These are phyloP conservation scores for Manacus vitellinus DNA, from an alignment of 2,113 vertebrate genomes.

Conservation along the genomic window DNA sequence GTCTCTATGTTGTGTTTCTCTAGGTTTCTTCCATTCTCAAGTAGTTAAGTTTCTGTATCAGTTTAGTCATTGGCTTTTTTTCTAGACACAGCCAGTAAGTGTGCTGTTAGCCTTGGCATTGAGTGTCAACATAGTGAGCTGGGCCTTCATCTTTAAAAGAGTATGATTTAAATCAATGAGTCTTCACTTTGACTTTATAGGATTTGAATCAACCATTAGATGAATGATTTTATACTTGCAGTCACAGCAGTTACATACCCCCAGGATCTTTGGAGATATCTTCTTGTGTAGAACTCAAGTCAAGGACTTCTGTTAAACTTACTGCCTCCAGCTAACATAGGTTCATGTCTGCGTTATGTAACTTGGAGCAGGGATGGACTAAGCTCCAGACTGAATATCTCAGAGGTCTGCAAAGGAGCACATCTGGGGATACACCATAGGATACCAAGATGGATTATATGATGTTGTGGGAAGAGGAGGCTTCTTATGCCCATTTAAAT, in stretches of 20 bases:
- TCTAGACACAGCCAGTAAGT: background rate
- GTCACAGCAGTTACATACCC: background rate
- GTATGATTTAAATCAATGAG: background rate
- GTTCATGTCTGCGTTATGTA: rapidly evolving
- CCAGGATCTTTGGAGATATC: background rate
- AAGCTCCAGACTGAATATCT: background rate
- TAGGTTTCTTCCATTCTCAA: background rate
- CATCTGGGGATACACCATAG: background rate
- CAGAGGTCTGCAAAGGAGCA: background rate
- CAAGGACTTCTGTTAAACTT: background rate
- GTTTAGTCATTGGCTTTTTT: background rate
- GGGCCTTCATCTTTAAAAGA: background rate
- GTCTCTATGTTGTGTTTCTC: background rate
- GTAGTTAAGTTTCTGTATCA: background rate
- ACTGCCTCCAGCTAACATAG: background rate
- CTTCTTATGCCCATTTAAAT: background rate
- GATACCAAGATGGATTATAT: background rate
- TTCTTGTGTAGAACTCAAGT: background rate
- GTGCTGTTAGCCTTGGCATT: background rate
- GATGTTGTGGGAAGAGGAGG: background rate
- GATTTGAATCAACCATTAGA: background rate
- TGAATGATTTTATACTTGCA: background rate
- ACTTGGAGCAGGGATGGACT: background rate
- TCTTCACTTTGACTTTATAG: background rate
- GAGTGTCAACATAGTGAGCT: background rate